Evolutionary conservation across 2,113 vertebrate species (phyloP), one percentile per base, ranked within the genome.

Genomic region (Lagopus leucura): DNA sequence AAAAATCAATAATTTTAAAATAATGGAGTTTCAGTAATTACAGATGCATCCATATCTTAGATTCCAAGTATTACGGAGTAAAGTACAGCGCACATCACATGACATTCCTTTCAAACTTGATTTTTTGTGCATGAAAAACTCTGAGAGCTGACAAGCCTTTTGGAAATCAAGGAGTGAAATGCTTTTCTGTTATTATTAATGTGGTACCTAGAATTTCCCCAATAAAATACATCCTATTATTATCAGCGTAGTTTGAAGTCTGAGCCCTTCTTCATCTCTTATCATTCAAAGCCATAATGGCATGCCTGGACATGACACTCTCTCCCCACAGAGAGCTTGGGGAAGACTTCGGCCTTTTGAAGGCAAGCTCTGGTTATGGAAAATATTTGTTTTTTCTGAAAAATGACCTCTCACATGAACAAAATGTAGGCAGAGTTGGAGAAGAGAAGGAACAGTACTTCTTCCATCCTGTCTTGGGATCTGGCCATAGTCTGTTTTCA

Each of bases 311-410:
- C 24, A 42, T 1, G 2, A 15, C 11, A 8, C 9, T 9, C 3
- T 75, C 24, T 82, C n/a, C 0, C 0, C 5, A 6, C 17, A 0
- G 6, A n/a, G 11, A 5, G 36, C 13, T 15, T 17, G 25, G 14
- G 60, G n/a, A 77, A 42, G 10, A 1, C 36, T 85, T 82, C 13
- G 4, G 9, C 6, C 3, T 74, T 81, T 78, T 20, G 28, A 43
- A 67, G 8, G 7, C 38, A 67, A 77, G 14, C 3, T 10, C 24
- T 54, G 8, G 5, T 54, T 61, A 10, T 11, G 21, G 1, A 9
- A 13, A 84, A 30, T 79, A 43, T 45, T 75, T 72, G 1, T 2
- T 36, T 83, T 73, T 30, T 15, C 21, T 64, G 42, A 18, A n/a
- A 70, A 21, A 66, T 11, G 8, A 32, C 4, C 3, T 74, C 36